Evolutionary conservation across 1,140 invertebrate species (phyloP).

Genomic region (Caerostris darwini): DNA sequence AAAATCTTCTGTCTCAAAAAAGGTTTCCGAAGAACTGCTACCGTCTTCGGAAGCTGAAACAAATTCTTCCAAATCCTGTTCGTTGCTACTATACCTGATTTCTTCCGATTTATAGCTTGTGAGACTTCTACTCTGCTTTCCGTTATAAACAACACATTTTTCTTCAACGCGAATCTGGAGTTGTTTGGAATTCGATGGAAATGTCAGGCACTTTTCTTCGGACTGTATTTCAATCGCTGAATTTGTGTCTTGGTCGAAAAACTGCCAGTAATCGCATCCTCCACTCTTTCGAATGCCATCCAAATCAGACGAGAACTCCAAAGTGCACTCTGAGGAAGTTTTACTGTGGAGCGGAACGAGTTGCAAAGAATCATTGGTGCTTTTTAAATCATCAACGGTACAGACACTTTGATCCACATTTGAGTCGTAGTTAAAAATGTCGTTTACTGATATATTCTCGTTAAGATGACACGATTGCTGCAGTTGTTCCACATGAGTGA

Average conservation of each 20-base stretch:
- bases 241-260: background rate
- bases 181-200: background rate
- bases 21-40: background rate
- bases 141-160: background rate
- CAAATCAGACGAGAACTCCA: background rate
- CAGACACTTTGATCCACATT: too few relatives aligned
- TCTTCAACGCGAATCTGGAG: background rate
- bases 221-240: background rate
- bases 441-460: too few relatives aligned
- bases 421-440: too few relatives aligned
- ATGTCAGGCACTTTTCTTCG: background rate
- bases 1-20: background rate
- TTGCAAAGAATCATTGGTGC: background rate
- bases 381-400: background rate
- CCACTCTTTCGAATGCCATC: background rate
- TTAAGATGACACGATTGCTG: too few relatives aligned
- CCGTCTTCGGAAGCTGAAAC: background rate
- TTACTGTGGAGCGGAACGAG: background rate
- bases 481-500: too few relatives aligned
- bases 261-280: background rate
- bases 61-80: background rate
- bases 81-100: background rate
- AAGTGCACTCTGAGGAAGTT: background rate
- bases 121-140: background rate
- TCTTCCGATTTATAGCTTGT: background rate